Evolutionary conservation across 2,113 vertebrate genomes (phyloP).

Genomic region (Lycaon pictus): DNA sequence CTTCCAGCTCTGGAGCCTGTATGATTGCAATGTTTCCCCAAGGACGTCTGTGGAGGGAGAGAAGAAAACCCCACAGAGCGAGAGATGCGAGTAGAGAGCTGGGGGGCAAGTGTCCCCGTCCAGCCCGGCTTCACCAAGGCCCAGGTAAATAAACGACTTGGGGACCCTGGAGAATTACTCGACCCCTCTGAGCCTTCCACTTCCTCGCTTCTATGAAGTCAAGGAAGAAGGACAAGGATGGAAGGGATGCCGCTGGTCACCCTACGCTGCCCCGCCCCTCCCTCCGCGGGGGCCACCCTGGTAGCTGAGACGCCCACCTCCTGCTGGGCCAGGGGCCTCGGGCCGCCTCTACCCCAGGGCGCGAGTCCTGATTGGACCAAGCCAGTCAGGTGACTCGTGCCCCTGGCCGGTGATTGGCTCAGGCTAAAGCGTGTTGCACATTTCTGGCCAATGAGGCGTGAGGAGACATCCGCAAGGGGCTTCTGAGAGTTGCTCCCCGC

Average conservation of each 20-base stretch:
- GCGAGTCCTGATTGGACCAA: background rate
- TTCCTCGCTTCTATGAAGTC: background rate
- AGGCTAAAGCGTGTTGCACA: background rate
- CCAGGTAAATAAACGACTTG: background rate
- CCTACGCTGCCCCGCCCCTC: background rate
- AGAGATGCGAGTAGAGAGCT: rapidly evolving
- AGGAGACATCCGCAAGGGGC: background rate
- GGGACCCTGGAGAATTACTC: background rate
- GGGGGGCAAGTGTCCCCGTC: background rate
- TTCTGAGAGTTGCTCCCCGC: background rate
- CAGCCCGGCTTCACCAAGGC: background rate
- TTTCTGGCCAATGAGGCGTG: conserved; percentile 24
- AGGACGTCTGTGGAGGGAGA: background rate
- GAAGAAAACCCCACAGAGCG: background rate
- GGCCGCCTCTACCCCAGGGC: background rate
- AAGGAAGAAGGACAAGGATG: background rate
- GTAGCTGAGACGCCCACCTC: background rate
- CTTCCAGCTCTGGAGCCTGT: background rate
- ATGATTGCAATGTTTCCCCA: background rate
- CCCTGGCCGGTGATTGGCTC: background rate
- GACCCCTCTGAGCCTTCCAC: background rate
- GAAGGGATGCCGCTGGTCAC: background rate
- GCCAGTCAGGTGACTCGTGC: background rate
- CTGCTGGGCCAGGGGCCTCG: background rate
- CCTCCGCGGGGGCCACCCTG: background rate